Percentiles rank a stretch among this genome's conserved stretches.
These are phyloP conservation scores for Montipora foliosa DNA, from an alignment of 64 coral and sea anemone species.

Conservation along the genomic window DNA sequence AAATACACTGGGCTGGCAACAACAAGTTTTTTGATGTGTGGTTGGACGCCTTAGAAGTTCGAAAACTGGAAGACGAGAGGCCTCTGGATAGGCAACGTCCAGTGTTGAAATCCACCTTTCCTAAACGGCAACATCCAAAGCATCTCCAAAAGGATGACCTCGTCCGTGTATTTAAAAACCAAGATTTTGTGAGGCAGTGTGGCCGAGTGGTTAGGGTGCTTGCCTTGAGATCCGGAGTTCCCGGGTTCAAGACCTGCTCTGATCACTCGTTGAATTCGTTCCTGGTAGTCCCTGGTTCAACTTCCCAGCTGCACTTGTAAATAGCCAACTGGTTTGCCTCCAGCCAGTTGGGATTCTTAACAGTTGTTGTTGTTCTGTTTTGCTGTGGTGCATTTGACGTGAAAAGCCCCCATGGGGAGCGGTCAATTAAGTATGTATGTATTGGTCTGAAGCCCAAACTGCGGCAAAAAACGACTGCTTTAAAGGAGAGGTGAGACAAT, in stretches of 20 bases:
- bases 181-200: neutral
- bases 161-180: neutral
- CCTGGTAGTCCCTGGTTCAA: no score
- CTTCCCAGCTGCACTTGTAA: no score
- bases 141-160: slow-evolving; percentile 15
- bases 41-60: slow-evolving; percentile 3
- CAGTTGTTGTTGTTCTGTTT: no score
- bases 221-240: no score
- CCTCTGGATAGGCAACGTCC: slow-evolving; percentile 1
- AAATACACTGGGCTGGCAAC: neutral
- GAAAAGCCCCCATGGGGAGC: no score
- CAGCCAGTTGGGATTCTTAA: no score
- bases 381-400: no score
- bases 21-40: neutral
- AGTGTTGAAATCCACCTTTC: slow-evolving; percentile 12
- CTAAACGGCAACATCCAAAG: slow-evolving; percentile 9
- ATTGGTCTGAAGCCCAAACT: slow-evolving; percentile 7
- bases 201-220: no score
- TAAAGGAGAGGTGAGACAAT: neutral
- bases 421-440: no score
- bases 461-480: slow-evolving; percentile 7
- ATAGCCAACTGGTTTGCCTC: no score
- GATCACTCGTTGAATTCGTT: no score
- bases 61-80: neutral
- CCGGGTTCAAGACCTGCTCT: no score